Conservation (phyloP, 2,888 invertebrate species). For the Conus canariensis region DNA sequence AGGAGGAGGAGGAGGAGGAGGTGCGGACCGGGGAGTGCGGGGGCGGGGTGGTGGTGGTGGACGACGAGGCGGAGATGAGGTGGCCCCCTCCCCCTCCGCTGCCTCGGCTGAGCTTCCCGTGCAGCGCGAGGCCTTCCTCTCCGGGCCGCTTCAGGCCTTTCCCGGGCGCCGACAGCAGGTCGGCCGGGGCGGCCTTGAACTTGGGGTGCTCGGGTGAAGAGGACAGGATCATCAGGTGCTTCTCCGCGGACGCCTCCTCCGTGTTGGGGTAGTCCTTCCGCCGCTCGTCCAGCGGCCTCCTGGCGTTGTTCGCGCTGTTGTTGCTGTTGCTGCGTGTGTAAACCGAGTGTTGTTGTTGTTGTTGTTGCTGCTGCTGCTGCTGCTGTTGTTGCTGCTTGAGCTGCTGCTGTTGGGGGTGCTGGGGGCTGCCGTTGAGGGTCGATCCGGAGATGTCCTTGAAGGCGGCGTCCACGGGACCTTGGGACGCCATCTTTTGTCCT, state of each 20-base stretch:
- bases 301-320: not conserved
- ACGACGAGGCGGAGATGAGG: not conserved
- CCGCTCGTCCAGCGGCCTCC: not conserved
- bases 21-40: not conserved
- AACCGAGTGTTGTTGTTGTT: not conserved
- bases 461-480: not conserved
- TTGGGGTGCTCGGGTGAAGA: not conserved
- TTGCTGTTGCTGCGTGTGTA: not conserved
- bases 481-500: not conserved
- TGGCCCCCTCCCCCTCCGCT: not conserved
- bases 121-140: not conserved
- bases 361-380: not conserved
- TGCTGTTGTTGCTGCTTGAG: not conserved
- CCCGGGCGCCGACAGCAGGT: not conserved
- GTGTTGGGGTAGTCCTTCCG: not conserved
- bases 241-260: not conserved
- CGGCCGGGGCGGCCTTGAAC: not conserved
- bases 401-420: not conserved
- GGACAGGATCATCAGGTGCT: not conserved
- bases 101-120: not conserved
- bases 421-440: not conserved
- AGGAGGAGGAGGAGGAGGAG: not conserved
- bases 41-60: not conserved
- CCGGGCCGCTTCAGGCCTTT: not conserved
- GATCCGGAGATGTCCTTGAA: not conserved